A percentile compares a stretch with the other conserved stretches of the same genome.
phyloP scores from a whole-genome alignment of 2,113 vertebrate genomes.

The Caranx ignobilis region DNA sequence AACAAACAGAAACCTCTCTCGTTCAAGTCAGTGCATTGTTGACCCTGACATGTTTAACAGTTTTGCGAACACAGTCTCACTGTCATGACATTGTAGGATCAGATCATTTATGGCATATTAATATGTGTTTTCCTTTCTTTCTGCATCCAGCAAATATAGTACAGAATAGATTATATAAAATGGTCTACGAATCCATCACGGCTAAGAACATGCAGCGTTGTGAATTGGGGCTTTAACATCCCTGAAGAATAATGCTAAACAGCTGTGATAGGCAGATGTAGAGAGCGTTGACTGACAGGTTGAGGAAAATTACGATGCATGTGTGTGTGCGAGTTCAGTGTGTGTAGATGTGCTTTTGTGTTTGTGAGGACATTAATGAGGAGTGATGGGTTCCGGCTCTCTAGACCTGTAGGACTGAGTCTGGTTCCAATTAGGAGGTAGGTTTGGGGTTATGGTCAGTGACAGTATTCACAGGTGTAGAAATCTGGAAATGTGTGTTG shows the following conservation, averaged over 20 bases:
- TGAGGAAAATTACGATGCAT: background rate
- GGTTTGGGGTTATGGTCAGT: background rate
- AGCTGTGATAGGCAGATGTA: constrained; percentile 31
- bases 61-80: background rate
- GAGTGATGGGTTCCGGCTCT: background rate
- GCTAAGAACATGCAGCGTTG: background rate
- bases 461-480: background rate
- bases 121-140: background rate
- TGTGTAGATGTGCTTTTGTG: constrained; percentile 2
- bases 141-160: background rate
- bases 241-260: constrained; percentile 6
- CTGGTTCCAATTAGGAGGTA: background rate
- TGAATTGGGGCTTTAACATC: background rate
- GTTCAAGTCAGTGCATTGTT: background rate
- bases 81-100: background rate
- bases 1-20: background rate
- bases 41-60: background rate
- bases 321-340: background rate
- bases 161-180: background rate
- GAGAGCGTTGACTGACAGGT: background rate
- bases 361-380: constrained; percentile 5
- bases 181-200: background rate
- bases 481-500: background rate
- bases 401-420: background rate
- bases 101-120: background rate